Evolutionary conservation across 1,140 invertebrate species (phyloP).

Genomic region (Zaprionus gabonicus): DNA sequence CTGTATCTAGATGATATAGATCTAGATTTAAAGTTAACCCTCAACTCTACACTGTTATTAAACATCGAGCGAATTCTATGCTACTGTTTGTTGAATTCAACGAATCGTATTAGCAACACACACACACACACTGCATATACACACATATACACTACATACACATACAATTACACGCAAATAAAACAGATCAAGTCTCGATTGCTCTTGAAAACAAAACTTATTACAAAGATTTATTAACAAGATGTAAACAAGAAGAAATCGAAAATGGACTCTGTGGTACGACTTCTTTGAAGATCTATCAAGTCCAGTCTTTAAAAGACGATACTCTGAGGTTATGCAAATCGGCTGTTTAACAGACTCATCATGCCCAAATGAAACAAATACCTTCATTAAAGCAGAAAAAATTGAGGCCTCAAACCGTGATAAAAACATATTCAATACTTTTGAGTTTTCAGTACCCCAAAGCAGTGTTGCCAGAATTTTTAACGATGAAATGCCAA

Average conservation of each 20-base stretch:
- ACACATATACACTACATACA: conserved; percentile 3
- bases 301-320: background rate
- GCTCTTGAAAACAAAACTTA: background rate
- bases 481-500: too few relatives aligned
- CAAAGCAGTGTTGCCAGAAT: too few relatives aligned
- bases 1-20: conserved; percentile 42
- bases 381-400: too few relatives aligned
- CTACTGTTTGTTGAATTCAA: conserved; percentile 66
- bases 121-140: conserved; percentile 13
- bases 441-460: too few relatives aligned
- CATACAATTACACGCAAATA: conserved; percentile 18
- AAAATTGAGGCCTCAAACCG: too few relatives aligned
- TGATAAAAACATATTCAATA: too few relatives aligned
- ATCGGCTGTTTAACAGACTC: background rate
- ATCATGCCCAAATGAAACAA: background rate
- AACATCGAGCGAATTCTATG: conserved; percentile 40
- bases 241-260: background rate
- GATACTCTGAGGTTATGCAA: background rate
- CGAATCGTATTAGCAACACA: conserved; percentile 54
- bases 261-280: background rate
- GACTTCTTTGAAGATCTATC: background rate
- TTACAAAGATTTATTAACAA: background rate
- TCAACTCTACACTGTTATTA: conserved; percentile 7
- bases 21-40: conserved; percentile 18
- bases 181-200: conserved; percentile 17